Conservation (phyloP, 2,113 vertebrate genomes). For the Carettochelys insculpta region DNA sequence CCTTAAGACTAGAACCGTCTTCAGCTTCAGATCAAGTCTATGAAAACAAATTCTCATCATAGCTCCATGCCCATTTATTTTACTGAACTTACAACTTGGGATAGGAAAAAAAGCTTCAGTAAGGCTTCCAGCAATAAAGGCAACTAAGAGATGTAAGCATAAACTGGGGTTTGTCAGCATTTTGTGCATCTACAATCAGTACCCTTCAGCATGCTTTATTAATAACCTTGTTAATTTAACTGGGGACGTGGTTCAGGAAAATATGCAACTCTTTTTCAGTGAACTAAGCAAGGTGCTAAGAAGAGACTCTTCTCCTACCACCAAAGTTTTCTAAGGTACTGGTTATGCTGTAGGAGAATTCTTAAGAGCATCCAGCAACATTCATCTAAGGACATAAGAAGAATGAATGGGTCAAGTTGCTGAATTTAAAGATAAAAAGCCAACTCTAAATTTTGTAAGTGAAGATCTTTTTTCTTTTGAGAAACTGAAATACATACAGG, state of each 20-base stretch:
- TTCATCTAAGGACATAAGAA: background rate
- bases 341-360: slow-evolving; percentile 5
- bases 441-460: background rate
- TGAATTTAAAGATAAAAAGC: background rate
- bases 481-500: background rate
- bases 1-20: slow-evolving; percentile 26
- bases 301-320: background rate
- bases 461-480: background rate
- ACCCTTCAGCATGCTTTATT: background rate
- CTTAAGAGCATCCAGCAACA: background rate
- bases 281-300: background rate
- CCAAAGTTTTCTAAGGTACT: background rate
- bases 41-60: background rate
- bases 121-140: slow-evolving; percentile 25
- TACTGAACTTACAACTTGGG: background rate
- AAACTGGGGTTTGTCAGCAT: background rate
- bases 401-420: background rate
- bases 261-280: background rate
- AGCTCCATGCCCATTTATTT: slow-evolving; percentile 27
- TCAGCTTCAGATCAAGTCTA: background rate
- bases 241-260: background rate
- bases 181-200: background rate
- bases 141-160: slow-evolving; percentile 6
- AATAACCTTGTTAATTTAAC: background rate
- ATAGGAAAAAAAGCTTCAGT: slow-evolving; percentile 19